phyloP scores from a whole-genome alignment of 2,113 vertebrate species.

The Telmatochromis sp. region DNA sequence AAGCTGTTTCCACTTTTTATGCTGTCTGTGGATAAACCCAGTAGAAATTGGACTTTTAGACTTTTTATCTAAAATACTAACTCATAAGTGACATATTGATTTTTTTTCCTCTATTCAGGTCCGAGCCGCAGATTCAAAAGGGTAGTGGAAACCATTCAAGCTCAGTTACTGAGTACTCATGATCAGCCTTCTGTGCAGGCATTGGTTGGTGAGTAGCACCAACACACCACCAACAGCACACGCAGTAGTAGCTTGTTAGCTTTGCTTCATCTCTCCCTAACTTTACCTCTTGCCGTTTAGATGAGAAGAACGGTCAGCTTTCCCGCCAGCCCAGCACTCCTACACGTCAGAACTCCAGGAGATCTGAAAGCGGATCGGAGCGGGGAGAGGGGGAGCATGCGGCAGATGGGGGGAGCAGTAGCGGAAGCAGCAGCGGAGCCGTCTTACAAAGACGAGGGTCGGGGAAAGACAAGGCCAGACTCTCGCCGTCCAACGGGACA shows the following conservation, averaged over 20 bases:
- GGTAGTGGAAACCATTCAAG: slow-evolving; percentile 91
- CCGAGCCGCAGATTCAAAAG: slow-evolving; percentile 89
- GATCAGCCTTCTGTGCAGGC: slow-evolving; percentile 91
- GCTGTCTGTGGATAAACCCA: neutral
- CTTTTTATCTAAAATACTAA: neutral
- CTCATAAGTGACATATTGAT: neutral
- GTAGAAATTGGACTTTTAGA: neutral
- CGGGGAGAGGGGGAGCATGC: slow-evolving; percentile 45
- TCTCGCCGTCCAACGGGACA: slow-evolving; percentile 81
- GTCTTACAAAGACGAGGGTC: slow-evolving; percentile 74
- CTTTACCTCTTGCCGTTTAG: slow-evolving; percentile 16
- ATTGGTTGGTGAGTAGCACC: slow-evolving; percentile 73
- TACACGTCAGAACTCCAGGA: slow-evolving; percentile 75
- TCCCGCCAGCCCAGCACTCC: slow-evolving; percentile 72
- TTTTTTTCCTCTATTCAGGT: slow-evolving; percentile 57
- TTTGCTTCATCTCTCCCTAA: neutral
- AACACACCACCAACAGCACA: neutral
- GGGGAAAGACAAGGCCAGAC: slow-evolving; percentile 82
- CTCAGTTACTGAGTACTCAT: slow-evolving; percentile 84
- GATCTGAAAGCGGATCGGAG: slow-evolving; percentile 71
- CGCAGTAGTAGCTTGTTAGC: neutral
- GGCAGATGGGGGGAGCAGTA: neutral
- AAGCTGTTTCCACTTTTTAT: neutral
- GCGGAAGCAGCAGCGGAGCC: slow-evolving; percentile 16
- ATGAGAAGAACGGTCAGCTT: slow-evolving; percentile 85